Base-by-base conservation (phyloP, 2,888 invertebrate genomes). In the Bruchidius siliquastri region DNA sequence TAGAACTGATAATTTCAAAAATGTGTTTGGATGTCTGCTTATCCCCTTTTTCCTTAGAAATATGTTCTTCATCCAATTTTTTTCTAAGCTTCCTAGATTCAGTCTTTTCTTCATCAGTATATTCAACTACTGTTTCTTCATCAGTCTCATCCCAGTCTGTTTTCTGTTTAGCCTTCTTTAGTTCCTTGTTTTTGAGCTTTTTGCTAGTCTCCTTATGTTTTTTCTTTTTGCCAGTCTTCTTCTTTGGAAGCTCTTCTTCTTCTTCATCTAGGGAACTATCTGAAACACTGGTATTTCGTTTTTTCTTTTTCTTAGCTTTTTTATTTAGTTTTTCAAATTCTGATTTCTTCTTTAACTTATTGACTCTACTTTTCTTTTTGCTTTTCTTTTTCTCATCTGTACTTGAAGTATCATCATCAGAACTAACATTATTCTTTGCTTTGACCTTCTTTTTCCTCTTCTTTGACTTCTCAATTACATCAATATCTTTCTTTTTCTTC, bases 381-480 rank as follows among this genome's bases (percentile, higher is more conserved):
- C 68, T 68, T 75, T 76, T 69, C 68, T 72, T 70, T 74, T 76
- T 71, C 72, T 76, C 71, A 66, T 73, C 26, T 67, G 22, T 22
- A 71, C 18, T 49, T 49, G 49, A 21, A 2, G 49, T 71, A 49
- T 73, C 74, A 71, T 71, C 74, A 49, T 74, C 69, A 21, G 71
- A 71, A 20, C 21, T 67, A 32, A 32, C 70, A 70, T 75, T 22
- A 26, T 76, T 76, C 22, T 75, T 74, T 20, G 20, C 22, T 20
- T 70, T 70, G 8, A 18, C 20, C 67, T 75, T 78, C 67, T 68
- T 67, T 71, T 76, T 77, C 72, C 76, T 76, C 71, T 68, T 74
- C n/a, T 73, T 73, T 67, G 20, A 18, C 68, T 70, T 67, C 6
- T 21, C 22, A 4, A 0, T 70, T 22, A 18, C 22, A 18, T 21